phyloP scores from a whole-genome alignment of 2,888 invertebrate genomes.

The Sepioteuthis lessoniana region DNA sequence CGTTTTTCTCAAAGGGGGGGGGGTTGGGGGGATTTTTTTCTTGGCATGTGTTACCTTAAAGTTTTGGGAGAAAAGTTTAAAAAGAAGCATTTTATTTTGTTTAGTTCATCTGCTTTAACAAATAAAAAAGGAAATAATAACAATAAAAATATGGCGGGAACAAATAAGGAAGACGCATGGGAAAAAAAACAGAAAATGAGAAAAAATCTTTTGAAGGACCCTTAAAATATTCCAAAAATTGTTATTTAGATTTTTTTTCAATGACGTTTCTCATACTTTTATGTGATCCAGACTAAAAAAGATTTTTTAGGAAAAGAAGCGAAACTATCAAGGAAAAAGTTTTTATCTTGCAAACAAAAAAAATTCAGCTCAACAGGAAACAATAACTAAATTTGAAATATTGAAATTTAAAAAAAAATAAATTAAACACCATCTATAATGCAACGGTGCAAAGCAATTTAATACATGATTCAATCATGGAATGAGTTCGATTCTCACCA shows the following conservation, averaged over 20 bases:
- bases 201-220: not conserved
- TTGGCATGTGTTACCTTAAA: not conserved
- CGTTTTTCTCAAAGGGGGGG: not conserved
- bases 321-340: too few species aligned
- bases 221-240: not conserved
- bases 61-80: not conserved
- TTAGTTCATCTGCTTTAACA: not conserved
- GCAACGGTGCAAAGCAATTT: not conserved
- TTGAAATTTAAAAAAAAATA: not conserved
- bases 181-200: not conserved
- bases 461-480: not conserved
- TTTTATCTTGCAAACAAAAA: too few species aligned
- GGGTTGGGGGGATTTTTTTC: not conserved
- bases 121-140: not conserved
- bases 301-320: too few species aligned
- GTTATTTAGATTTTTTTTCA: not conserved
- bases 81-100: conserved; percentile 20
- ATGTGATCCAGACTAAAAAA: too few species aligned
- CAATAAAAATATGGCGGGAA: not conserved
- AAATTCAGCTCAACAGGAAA: too few species aligned
- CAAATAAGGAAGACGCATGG: not conserved
- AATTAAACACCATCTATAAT: not conserved
- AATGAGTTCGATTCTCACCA: not conserved
- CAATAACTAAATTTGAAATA: too few species aligned
- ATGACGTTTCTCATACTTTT: too few species aligned